These are phyloP conservation scores for Anguilla pacifica DNA, from an alignment of 2,797 vertebrate species.

Conservation along the genomic window DNA sequence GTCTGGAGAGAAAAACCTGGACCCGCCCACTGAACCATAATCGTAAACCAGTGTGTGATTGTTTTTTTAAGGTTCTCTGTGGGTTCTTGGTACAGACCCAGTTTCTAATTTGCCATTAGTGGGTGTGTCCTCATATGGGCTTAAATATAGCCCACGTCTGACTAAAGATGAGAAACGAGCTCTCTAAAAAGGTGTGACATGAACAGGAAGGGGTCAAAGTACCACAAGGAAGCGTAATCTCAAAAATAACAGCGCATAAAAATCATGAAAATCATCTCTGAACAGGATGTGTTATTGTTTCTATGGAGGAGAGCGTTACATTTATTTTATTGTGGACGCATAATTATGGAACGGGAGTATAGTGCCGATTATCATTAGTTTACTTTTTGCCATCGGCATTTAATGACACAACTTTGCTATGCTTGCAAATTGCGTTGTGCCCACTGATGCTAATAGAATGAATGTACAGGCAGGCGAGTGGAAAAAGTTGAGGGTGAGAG, in stretches of 20 bases:
- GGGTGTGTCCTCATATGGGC: not conserved
- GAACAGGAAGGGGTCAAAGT: not conserved
- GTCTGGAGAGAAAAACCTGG: not conserved
- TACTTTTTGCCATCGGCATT: not conserved
- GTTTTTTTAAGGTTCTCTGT: not conserved
- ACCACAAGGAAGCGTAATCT: not conserved
- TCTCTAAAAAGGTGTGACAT: not conserved
- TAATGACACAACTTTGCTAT: not conserved
- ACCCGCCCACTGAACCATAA: not conserved
- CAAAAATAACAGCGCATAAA: not conserved
- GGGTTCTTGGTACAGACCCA: not conserved
- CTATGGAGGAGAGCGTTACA: not conserved
- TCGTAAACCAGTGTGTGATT: constrained; percentile 5
- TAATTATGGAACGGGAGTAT: not conserved
- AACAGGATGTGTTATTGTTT: not conserved
- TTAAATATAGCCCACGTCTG: not conserved
- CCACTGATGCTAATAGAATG: not conserved
- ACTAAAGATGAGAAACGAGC: not conserved
- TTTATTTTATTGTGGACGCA: not conserved
- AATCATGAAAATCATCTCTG: not conserved
- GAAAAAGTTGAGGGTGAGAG: not conserved
- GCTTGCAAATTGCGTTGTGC: not conserved
- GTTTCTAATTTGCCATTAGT: constrained; percentile 21
- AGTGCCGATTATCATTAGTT: not conserved
- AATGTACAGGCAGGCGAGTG: not conserved